Evolutionary conservation across 2,888 invertebrate genomes (phyloP).

Genomic region (Hypselothyrea guttata): DNA sequence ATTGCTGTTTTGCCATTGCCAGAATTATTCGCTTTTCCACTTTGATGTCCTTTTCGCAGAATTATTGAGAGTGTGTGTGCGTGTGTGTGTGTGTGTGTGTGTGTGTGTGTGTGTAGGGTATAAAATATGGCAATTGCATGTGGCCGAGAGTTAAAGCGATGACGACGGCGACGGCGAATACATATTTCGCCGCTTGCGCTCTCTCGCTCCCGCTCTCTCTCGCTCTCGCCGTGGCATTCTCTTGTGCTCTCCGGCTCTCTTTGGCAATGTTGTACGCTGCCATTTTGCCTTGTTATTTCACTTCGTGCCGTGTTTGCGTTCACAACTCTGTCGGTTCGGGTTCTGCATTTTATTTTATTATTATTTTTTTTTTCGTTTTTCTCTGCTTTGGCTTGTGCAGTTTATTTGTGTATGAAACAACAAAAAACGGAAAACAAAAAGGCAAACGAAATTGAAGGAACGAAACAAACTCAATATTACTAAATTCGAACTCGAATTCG

Average conservation of each 20-base stretch:
- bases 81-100: too few species aligned
- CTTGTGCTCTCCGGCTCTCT: constrained; percentile 43
- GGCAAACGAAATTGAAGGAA: too few species aligned
- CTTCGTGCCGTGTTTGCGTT: constrained; percentile 74
- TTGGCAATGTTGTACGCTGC: constrained; percentile 45
- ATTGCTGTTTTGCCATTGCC: too few species aligned
- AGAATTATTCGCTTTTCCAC: constrained; percentile 1
- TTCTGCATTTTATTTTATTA: constrained; percentile 75
- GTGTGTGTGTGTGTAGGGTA: constrained; percentile 34
- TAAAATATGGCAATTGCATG: constrained; percentile 41
- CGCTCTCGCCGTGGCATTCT: constrained; percentile 30
- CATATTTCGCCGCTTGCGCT: constrained; percentile 50
- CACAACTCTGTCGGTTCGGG: constrained; percentile 73
- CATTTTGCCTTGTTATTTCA: constrained; percentile 73
- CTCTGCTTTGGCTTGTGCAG: constrained; percentile 64
- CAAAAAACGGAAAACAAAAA: too few species aligned
- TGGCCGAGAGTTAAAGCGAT: constrained; percentile 46
- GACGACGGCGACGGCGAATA: constrained; percentile 51
- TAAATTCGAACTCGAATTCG: constrained; percentile 34
- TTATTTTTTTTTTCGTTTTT: constrained; percentile 73
- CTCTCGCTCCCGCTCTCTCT: constrained; percentile 10
- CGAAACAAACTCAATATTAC: constrained; percentile 41
- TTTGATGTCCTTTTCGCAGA: too few species aligned
- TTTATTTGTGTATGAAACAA: constrained; percentile 51
- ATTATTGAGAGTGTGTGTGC: too few species aligned